A percentile compares a stretch with the other conserved stretches of the same genome.
phyloP scores from a whole-genome alignment of 1,140 invertebrate species.

The Contarinia nasturtii region DNA sequence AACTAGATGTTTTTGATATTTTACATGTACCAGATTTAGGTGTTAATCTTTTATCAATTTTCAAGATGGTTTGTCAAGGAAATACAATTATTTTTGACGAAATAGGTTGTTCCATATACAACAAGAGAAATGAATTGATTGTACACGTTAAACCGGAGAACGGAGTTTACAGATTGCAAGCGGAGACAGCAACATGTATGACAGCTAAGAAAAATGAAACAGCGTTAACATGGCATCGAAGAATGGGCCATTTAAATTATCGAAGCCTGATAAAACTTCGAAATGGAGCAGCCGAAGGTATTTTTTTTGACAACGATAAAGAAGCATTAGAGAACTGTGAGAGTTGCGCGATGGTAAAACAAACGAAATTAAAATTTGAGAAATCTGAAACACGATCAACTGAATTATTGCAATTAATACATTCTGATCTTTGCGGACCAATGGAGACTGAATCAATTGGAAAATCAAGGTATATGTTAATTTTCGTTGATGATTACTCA shows the following conservation, averaged over 20 bases:
- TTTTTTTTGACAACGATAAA: slow-evolving; percentile 10
- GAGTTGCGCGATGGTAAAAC: slow-evolving; percentile 11
- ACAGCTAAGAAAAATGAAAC: background rate
- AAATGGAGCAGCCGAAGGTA: slow-evolving; percentile 8
- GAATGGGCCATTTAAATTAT: slow-evolving; percentile 22
- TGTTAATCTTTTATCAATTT: slow-evolving; percentile 11
- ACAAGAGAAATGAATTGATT: background rate
- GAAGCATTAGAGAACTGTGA: slow-evolving; percentile 6
- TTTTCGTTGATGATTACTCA: too few species aligned
- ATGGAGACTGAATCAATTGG: too few species aligned
- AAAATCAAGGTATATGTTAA: too few species aligned
- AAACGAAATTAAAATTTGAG: slow-evolving; percentile 9
- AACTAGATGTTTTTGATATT: slow-evolving; percentile 7
- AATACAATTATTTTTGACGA: background rate
- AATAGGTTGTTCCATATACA: background rate
- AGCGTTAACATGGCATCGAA: slow-evolving; percentile 16
- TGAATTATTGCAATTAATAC: slow-evolving; percentile 15
- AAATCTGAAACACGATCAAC: slow-evolving; percentile 8
- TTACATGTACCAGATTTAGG: slow-evolving; percentile 11
- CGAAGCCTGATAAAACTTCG: slow-evolving; percentile 15
- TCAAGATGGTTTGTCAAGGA: slow-evolving; percentile 8
- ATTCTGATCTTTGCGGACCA: too few species aligned
- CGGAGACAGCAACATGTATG: background rate
- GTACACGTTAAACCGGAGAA: background rate
- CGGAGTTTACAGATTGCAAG: background rate